These are phyloP conservation scores for Pseudochromis fuscus DNA, from an alignment of 2,797 vertebrate species.

Conservation along the genomic window DNA sequence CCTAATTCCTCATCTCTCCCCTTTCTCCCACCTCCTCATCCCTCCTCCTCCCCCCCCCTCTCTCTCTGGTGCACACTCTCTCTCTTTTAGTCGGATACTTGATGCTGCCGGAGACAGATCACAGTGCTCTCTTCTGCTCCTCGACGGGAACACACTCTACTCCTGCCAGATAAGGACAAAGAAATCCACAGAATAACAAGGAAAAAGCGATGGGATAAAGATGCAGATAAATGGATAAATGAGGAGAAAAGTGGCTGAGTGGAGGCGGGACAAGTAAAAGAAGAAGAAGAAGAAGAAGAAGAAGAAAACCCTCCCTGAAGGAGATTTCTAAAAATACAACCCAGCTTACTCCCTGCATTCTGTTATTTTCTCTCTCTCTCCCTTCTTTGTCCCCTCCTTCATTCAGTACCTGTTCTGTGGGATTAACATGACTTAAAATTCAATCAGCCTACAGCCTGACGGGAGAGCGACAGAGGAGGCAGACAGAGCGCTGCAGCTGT, in stretches of 20 bases:
- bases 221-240: conserved; percentile 29
- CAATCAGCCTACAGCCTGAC: conserved; percentile 80
- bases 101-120: conserved; percentile 59
- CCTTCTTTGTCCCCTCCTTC: conserved; percentile 66
- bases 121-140: conserved; percentile 34
- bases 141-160: conserved; percentile 34
- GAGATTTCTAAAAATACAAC: conserved; percentile 70
- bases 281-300: conserved; percentile 3
- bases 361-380: conserved; percentile 44
- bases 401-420: conserved; percentile 82
- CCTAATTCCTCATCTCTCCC: background rate
- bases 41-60: conserved; percentile 31
- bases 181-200: conserved; percentile 9
- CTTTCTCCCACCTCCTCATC: conserved; percentile 3
- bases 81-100: conserved; percentile 54
- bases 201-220: conserved; percentile 26
- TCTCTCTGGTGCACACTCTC: conserved; percentile 28
- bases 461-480: conserved; percentile 72
- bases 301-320: conserved; percentile 51
- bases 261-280: conserved; percentile 48
- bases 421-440: conserved; percentile 85
- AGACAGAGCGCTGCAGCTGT: conserved; percentile 79
- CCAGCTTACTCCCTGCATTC: conserved; percentile 58
- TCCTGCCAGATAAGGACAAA: conserved; percentile 30
- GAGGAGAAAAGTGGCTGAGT: conserved; percentile 43